Evolutionary conservation across 2,888 invertebrate genomes (phyloP).

Genomic region (Itoplectis maculator): DNA sequence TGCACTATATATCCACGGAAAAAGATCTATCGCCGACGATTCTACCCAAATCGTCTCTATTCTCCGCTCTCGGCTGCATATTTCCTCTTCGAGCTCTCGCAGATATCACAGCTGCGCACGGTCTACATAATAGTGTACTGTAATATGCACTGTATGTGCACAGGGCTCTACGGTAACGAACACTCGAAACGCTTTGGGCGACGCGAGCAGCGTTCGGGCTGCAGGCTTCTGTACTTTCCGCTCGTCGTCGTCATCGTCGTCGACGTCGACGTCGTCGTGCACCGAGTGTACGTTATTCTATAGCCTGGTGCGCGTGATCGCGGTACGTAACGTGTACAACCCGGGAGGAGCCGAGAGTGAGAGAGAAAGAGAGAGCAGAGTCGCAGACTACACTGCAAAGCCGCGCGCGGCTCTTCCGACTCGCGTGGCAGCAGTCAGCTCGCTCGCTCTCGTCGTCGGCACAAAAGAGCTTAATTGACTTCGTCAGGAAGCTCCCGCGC

Average conservation of each 20-base stretch:
- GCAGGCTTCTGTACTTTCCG: slow-evolving; percentile 59
- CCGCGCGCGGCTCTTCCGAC: slow-evolving; percentile 31
- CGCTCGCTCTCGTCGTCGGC: slow-evolving; percentile 58
- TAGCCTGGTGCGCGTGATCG: slow-evolving; percentile 10
- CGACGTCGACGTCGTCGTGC: too few relatives aligned
- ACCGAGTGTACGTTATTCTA: slow-evolving; percentile 58
- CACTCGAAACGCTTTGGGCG: slow-evolving; percentile 64
- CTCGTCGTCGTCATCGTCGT: too few relatives aligned
- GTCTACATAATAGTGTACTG: slow-evolving; percentile 7
- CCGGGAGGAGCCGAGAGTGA: too few relatives aligned
- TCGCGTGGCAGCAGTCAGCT: slow-evolving; percentile 24
- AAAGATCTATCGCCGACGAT: too few relatives aligned
- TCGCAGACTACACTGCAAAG: slow-evolving; percentile 37
- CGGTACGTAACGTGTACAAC: not conserved
- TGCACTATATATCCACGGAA: too few relatives aligned
- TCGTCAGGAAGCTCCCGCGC: slow-evolving; percentile 76
- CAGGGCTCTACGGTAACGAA: slow-evolving; percentile 71
- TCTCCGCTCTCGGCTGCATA: too few relatives aligned
- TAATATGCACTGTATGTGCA: slow-evolving; percentile 9
- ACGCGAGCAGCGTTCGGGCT: slow-evolving; percentile 29
- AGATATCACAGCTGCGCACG: too few relatives aligned
- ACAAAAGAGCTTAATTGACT: slow-evolving; percentile 81
- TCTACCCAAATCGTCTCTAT: too few relatives aligned
- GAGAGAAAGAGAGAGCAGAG: not conserved
- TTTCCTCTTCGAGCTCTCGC: too few relatives aligned